phyloP scores from a whole-genome alignment of 2,113 vertebrate species.

The Daboia siamensis region DNA sequence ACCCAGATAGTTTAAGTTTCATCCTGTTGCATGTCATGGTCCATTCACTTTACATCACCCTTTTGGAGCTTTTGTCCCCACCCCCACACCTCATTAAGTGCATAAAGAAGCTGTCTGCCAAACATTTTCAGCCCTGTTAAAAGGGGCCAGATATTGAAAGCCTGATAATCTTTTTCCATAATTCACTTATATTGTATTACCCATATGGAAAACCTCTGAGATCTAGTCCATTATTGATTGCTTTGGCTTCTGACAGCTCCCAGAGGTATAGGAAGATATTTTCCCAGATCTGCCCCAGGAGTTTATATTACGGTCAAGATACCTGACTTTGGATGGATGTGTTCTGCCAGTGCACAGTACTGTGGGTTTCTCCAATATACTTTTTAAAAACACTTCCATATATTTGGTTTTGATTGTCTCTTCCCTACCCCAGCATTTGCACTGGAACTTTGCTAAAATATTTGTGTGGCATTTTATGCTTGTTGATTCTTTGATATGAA shows the following conservation, averaged over 20 bases:
- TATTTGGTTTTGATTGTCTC: background rate
- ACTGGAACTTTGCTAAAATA: background rate
- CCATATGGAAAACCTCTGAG: background rate
- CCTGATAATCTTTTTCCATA: background rate
- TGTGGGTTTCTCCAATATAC: background rate
- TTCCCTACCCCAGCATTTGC: background rate
- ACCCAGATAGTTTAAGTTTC: background rate
- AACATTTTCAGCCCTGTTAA: background rate
- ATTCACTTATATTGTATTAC: background rate
- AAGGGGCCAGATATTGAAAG: background rate
- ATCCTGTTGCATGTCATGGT: background rate
- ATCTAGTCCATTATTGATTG: background rate
- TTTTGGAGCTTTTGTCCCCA: background rate
- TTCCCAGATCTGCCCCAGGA: background rate
- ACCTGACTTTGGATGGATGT: background rate
- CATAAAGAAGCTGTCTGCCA: background rate
- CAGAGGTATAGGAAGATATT: background rate
- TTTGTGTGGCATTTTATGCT: background rate
- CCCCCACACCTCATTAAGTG: background rate
- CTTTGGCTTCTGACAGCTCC: background rate
- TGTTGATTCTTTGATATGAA: background rate
- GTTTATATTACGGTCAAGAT: background rate
- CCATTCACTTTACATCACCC: background rate
- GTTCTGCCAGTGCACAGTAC: background rate
- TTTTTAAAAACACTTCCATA: background rate